These are phyloP conservation scores for Sminthurides aquaticus DNA, from an alignment of 2,888 invertebrate species.

Conservation along the genomic window DNA sequence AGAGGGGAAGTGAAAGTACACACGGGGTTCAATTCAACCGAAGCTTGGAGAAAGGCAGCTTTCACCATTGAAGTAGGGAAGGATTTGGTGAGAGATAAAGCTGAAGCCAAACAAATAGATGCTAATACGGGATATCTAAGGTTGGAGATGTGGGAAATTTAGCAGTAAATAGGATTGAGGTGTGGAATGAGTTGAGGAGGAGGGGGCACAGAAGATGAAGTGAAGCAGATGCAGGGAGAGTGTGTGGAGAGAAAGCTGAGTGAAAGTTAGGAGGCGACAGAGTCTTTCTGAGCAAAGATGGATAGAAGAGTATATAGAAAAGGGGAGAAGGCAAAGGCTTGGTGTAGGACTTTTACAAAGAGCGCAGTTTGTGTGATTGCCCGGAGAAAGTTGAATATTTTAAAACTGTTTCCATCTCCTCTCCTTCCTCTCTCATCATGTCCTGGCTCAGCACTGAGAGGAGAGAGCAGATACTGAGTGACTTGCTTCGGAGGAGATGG, in stretches of 20 bases:
- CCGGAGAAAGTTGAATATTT: neutral
- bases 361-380: neutral
- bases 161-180: neutral
- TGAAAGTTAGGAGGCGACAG: too few species aligned
- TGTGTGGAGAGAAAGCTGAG: neutral
- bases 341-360: neutral
- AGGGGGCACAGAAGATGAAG: neutral
- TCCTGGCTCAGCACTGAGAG: too few species aligned
- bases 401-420: neutral
- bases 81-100: too few species aligned
- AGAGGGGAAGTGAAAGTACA: too few species aligned
- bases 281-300: too few species aligned
- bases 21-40: too few species aligned
- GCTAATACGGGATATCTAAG: neutral
- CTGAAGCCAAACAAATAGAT: neutral
- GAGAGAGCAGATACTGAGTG: too few species aligned
- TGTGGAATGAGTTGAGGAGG: neutral
- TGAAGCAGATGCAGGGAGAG: neutral
- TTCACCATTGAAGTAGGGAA: too few species aligned
- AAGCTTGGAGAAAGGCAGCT: too few species aligned
- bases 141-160: neutral
- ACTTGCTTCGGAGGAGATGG: neutral
- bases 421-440: too few species aligned
- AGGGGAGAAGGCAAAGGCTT: neutral
- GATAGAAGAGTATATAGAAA: neutral